Conservation (phyloP, 2,113 vertebrate genomes). For the Lagopus muta region DNA sequence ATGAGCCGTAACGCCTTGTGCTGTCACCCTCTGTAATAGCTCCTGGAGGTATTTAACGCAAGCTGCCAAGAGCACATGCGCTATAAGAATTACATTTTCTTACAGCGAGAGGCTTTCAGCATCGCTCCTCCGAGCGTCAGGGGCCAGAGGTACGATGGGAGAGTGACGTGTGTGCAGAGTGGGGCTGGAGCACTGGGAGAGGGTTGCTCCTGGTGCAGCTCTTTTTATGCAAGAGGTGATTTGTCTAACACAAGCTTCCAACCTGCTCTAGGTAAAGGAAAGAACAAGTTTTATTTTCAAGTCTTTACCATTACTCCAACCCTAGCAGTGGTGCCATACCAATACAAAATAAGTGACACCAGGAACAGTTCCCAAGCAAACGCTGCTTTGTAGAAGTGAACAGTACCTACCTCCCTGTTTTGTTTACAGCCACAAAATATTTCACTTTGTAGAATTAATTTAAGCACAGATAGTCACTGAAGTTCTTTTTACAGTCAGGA, state of each 20-base stretch:
- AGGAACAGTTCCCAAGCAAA: neutral
- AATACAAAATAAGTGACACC: neutral
- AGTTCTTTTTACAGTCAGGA: neutral
- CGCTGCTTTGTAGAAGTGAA: neutral
- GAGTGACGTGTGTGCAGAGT: too few species aligned
- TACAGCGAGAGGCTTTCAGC: rapidly evolving
- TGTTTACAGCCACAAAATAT: neutral
- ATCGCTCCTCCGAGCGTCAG: too few species aligned
- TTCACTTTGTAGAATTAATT: neutral
- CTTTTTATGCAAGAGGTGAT: neutral
- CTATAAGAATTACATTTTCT: rapidly evolving
- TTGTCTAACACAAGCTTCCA: neutral
- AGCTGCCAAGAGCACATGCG: rapidly evolving
- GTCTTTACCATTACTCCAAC: neutral
- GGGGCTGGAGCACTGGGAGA: too few species aligned
- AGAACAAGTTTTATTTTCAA: neutral
- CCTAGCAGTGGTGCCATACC: neutral
- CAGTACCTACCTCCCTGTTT: neutral
- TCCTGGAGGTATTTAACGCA: too few species aligned
- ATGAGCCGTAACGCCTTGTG: neutral
- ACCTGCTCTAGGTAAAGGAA: neutral
- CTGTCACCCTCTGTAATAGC: neutral
- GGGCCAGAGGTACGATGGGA: too few species aligned
- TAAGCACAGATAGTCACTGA: neutral
- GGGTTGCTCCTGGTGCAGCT: rapidly evolving